These are phyloP conservation scores for Taeniopygia guttata DNA, from an alignment of 2,797 vertebrate species.

Conservation along the genomic window DNA sequence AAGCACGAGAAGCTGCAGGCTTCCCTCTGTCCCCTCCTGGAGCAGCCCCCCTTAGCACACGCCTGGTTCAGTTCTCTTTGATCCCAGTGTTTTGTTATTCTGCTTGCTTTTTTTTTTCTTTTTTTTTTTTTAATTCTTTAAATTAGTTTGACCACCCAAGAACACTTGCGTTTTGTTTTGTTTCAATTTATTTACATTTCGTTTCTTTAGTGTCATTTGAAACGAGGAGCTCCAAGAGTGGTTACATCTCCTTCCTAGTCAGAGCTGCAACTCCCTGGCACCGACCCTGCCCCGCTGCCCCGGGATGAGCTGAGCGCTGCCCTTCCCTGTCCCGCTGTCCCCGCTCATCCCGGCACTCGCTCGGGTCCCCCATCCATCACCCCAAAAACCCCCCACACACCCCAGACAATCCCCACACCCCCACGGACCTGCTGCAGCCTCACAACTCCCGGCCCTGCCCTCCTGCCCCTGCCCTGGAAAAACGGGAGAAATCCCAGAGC, in stretches of 20 bases:
- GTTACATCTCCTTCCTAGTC: neutral
- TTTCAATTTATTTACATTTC: conserved; percentile 57
- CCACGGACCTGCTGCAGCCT: neutral
- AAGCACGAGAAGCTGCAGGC: neutral
- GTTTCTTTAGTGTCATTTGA: conserved; percentile 61
- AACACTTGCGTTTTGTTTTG: neutral
- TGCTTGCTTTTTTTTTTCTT: neutral
- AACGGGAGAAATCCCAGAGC: neutral
- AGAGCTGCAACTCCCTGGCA: neutral
- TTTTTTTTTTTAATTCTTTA: neutral
- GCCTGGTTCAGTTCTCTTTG: neutral
- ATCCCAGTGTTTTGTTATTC: conserved; percentile 15
- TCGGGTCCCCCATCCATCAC: neutral
- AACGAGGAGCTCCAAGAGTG: conserved; percentile 18
- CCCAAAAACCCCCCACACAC: neutral
- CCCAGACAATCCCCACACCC: neutral
- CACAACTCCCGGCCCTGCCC: neutral
- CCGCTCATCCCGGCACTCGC: neutral
- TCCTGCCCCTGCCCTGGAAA: neutral
- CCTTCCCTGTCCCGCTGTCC: neutral
- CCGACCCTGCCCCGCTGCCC: neutral
- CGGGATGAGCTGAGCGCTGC: neutral
- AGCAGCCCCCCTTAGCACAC: neutral
- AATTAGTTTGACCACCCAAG: conserved; percentile 1
- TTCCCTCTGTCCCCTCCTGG: conserved; percentile 27